Base-by-base conservation (phyloP, 2,888 invertebrate genomes). In the Drosophila quinaria region DNA sequence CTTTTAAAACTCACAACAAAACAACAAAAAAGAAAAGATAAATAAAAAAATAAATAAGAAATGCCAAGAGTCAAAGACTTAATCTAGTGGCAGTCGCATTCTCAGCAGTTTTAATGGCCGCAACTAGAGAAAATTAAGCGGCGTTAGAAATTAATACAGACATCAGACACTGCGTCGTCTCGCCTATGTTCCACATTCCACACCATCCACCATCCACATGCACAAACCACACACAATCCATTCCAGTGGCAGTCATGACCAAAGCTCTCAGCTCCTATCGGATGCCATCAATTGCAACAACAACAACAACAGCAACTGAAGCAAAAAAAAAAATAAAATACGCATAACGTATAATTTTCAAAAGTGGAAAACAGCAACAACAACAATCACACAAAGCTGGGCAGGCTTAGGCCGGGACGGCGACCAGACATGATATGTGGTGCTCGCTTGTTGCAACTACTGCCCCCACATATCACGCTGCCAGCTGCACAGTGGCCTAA, bases 121-220 rank as follows among this genome's bases (percentile, higher is more conserved):
- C 78, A 73, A 70, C 46, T 77, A 58, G 76, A 68, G 89, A 79
- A 81, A 89, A 89, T 89, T 84, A 87, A 87, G 85, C 71, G 81
- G 85, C 85, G 89, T 84, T 87, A 87, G 85, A 81, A 81, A 87
- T 89, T 89, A 89, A 89, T 87, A 78, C 76, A 89, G 76, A 76
- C 81, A 81, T 84, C 68, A 87, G 66, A 55, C 70, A 70, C 63
- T 41, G 13, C 47, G 13, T 41, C 13, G 33, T 33, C 64, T 52
- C 58, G 46, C 51, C 62, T 39, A 41, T 74, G 69, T 44, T 47
- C 54, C 76, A 79, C 76, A 76, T 87, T 72, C 85, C 81, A 61
- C 80, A 60, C 25, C 25, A 25, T 22, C 22, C 64, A 33, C 71
- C 80, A 60, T 66, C 35, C 63, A 68, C 61, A 25, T 65, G 35